Percentiles rank a stretch among this genome's conserved stretches.
Evolutionary conservation across 2,888 invertebrate genomes (phyloP).

Genomic region (Tetragnatha montana): DNA sequence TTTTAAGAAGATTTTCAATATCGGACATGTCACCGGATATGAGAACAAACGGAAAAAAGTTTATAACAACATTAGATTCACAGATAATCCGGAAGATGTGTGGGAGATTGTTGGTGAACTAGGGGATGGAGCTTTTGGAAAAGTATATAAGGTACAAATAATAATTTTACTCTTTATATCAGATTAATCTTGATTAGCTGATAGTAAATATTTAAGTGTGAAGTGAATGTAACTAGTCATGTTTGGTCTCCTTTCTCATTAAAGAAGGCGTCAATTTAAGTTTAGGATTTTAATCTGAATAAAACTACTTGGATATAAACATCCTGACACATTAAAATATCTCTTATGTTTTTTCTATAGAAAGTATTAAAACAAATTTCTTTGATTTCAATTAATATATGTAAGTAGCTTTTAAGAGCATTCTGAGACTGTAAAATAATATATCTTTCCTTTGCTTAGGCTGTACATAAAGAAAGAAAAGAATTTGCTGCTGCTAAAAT

Average conservation of each 20-base stretch:
- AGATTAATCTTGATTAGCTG: too few relatives aligned
- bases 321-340: too few relatives aligned
- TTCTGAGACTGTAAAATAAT: neutral
- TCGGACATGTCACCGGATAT: conserved; percentile 82
- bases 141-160: conserved; percentile 84
- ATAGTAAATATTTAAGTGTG: too few relatives aligned
- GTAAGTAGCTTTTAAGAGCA: too few relatives aligned
- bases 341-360: too few relatives aligned
- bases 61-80: conserved; percentile 94
- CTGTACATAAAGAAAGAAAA: conserved; percentile 88
- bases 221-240: too few relatives aligned
- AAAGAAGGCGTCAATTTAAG: too few relatives aligned
- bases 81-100: conserved; percentile 91
- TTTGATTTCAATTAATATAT: neutral
- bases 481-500: conserved; percentile 96
- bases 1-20: conserved; percentile 92
- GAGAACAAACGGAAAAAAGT: conserved; percentile 88
- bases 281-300: too few relatives aligned
- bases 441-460: conserved; percentile 78
- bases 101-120: conserved; percentile 99
- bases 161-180: neutral
- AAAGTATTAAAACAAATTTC: neutral
- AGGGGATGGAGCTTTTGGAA: conserved; percentile 99
- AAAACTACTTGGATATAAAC: too few relatives aligned
- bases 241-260: too few relatives aligned